Evolutionary conservation across 2,113 vertebrate species (phyloP).

Genomic region (Nothobranchius kuhntae): DNA sequence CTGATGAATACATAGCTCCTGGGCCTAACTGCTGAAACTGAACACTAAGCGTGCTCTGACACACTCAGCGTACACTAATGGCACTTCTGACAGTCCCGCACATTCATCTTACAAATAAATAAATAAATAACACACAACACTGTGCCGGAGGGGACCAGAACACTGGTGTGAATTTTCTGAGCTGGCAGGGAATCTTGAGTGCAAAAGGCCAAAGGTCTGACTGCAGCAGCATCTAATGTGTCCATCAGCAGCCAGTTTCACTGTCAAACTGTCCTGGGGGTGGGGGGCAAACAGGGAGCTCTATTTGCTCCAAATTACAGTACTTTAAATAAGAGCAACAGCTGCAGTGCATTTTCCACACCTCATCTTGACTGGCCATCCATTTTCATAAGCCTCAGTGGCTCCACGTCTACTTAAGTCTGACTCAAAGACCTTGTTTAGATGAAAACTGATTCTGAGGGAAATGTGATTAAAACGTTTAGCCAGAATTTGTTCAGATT

Average conservation of each 20-base stretch:
- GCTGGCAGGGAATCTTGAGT: conserved; percentile 39
- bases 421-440: conserved; percentile 26
- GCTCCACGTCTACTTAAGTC: conserved; percentile 32
- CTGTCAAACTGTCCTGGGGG: conserved; percentile 36
- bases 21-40: conserved; percentile 68
- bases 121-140: conserved; percentile 4
- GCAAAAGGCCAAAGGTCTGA: conserved; percentile 49
- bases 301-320: conserved; percentile 47
- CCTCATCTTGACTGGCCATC: conserved; percentile 31
- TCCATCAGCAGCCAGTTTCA: conserved; percentile 45
- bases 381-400: conserved; percentile 33
- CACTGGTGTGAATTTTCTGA: conserved; percentile 47
- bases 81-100: conserved; percentile 70
- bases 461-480: not conserved
- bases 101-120: conserved; percentile 53
- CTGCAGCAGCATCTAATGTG: conserved; percentile 39
- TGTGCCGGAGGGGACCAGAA: conserved; percentile 45
- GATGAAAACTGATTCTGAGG: not conserved
- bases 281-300: conserved; percentile 16
- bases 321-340: conserved; percentile 46
- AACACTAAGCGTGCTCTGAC: conserved; percentile 60
- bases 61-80: conserved; percentile 72
- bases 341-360: conserved; percentile 43
- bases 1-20: conserved; percentile 73
- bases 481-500: not conserved